Percentiles rank a stretch among this genome's conserved stretches.
Conservation (phyloP, 1,140 invertebrate species). For the Eupeodes corollae region DNA sequence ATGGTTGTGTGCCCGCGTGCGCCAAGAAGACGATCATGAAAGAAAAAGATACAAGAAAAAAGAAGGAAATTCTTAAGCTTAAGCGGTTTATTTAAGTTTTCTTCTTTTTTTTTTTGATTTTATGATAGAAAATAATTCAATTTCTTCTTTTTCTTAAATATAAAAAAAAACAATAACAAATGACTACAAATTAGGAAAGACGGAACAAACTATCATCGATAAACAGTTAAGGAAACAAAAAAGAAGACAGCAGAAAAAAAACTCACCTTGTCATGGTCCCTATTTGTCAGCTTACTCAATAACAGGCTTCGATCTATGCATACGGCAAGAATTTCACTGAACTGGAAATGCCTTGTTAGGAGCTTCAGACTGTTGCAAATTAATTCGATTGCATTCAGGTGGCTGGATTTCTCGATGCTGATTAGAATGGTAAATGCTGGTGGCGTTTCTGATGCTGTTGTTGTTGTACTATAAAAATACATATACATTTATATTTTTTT, state of each 20-base stretch:
- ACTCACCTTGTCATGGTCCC: too few species aligned
- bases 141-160: too few species aligned
- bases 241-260: too few species aligned
- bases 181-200: too few species aligned
- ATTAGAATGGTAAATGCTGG: slow-evolving; percentile 37
- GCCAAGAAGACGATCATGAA: background rate
- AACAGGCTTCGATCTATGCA: slow-evolving; percentile 29
- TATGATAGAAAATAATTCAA: too few species aligned
- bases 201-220: too few species aligned
- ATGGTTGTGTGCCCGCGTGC: background rate
- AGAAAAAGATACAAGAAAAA: slow-evolving; percentile 3
- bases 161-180: too few species aligned
- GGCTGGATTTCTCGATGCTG: slow-evolving; percentile 36
- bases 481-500: too few species aligned
- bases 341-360: slow-evolving; percentile 32
- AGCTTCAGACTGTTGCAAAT: slow-evolving; percentile 37
- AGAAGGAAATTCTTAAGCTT: background rate
- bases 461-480: slow-evolving; percentile 7
- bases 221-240: too few species aligned
- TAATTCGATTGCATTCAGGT: slow-evolving; percentile 37
- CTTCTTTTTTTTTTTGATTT: background rate
- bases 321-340: slow-evolving; percentile 35
- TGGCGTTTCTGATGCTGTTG: slow-evolving; percentile 7
- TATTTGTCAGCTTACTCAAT: slow-evolving; percentile 19
- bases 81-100: slow-evolving; percentile 3